Conservation (phyloP, 35 echinoderm and acorn worm species). For the Ophioderma brevispina region DNA sequence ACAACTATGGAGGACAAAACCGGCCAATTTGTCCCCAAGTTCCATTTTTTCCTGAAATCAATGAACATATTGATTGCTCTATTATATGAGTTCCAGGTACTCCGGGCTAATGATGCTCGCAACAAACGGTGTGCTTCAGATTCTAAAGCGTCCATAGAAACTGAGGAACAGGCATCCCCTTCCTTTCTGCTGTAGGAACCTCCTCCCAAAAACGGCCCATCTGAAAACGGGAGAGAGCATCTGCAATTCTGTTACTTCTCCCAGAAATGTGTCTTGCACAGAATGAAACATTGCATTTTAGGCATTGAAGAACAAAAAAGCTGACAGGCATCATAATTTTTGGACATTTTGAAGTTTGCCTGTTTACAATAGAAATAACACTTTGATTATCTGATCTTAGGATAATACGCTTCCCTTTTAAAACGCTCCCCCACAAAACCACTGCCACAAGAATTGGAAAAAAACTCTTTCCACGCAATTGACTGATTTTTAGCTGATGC, state of each 20-base stretch:
- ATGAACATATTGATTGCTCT: background rate
- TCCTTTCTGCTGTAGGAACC: background rate
- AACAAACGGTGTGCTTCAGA: background rate
- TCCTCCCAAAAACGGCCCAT: background rate
- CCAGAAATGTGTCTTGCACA: constrained; percentile 23
- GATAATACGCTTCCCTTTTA: background rate
- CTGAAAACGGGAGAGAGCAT: constrained; percentile 48
- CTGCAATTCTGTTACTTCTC: constrained; percentile 13
- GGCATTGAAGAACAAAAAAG: constrained; percentile 23
- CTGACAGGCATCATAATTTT: background rate
- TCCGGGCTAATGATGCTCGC: background rate
- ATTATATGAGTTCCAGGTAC: background rate
- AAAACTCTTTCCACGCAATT: constrained; percentile 24
- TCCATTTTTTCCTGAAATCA: background rate
- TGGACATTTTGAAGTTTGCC: background rate
- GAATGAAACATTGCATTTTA: constrained; percentile 16
- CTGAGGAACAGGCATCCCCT: background rate
- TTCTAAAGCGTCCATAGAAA: background rate
- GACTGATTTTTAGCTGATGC: background rate
- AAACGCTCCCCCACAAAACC: background rate
- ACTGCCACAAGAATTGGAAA: constrained; percentile 13
- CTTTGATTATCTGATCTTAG: constrained; percentile 13
- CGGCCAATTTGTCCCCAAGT: background rate
- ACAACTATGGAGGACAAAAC: background rate
- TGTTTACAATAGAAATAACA: background rate